Evolutionary conservation across 2,888 invertebrate genomes (phyloP), one percentile per base, ranked within the genome.

Genomic region (Invenusta paracnida): DNA sequence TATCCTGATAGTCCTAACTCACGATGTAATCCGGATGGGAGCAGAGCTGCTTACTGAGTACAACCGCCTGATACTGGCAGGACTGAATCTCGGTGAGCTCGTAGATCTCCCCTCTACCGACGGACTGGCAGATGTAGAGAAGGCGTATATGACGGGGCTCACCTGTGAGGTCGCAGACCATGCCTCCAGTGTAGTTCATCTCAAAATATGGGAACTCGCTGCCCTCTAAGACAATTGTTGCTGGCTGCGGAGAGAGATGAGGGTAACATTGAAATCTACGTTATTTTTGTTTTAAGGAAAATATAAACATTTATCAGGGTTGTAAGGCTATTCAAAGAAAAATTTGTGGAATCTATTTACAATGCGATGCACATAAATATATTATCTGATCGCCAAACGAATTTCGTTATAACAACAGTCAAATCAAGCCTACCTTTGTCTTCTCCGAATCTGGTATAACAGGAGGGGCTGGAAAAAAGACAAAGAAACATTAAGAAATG

Each of bases 1-100:
- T n/a, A n/a, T n/a, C n/a, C n/a, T n/a, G n/a, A n/a, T n/a, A n/a
- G n/a, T n/a, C 48, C 48, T 48, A 5, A 0, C 25, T 27, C 25
- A 84, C 84, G 90, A 89, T 90, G 79, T 90, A 99, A 87, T 94
- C 94, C 0, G 97, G 97, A 93, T 98, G 97, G 48, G 93, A 93
- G 90, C 99, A 99, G 0, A 99, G 93, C 11, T 94, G 92, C 0
- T 95, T 94, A 0, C 97, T 96, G 28, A 97, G 92, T 17, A 98
- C 95, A 17, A 98, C 94, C 0, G 94, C 94, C 92, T 98, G 97
- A 90, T 98, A 98, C 91, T 96, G 95, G 90, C 98, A 98, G 0
- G 96, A 96, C 0, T 96, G 95, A 0, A 94, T 95, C 91, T 98
- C 98, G 90, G 97, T 97, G 87, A 98, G 93, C 29, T 84, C 84